phyloP scores from a whole-genome alignment of 1,140 invertebrate genomes.

The Branchinecta lynchi region DNA sequence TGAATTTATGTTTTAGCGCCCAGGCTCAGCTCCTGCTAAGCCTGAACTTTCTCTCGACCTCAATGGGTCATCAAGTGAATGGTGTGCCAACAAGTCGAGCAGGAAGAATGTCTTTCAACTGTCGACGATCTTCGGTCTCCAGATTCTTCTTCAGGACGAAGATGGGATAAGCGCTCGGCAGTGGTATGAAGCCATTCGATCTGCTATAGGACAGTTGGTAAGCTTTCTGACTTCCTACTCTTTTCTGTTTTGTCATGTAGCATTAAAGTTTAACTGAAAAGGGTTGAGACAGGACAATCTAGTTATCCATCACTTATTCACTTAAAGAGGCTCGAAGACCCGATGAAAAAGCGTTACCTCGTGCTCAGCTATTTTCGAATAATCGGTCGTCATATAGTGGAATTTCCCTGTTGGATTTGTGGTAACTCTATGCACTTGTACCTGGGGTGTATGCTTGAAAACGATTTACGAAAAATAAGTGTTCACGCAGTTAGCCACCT shows the following conservation, averaged over 20 bases:
- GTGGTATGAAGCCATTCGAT: slow-evolving; percentile 39
- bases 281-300: too few species aligned
- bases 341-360: too few species aligned
- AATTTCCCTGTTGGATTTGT: too few species aligned
- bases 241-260: not conserved
- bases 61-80: slow-evolving; percentile 37
- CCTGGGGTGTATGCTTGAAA: too few species aligned
- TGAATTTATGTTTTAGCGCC: not conserved
- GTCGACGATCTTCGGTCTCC: slow-evolving; percentile 36
- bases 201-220: slow-evolving; percentile 35
- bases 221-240: slow-evolving; percentile 16
- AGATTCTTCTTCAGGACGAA: slow-evolving; percentile 42
- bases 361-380: too few species aligned
- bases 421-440: too few species aligned
- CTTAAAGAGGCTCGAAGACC: too few species aligned
- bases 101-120: slow-evolving; percentile 44
- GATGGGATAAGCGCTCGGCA: slow-evolving; percentile 32
- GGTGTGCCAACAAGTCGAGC: slow-evolving; percentile 39
- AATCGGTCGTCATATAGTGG: too few species aligned
- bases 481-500: too few species aligned
- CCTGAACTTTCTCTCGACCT: slow-evolving; percentile 42
- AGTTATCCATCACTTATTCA: too few species aligned
- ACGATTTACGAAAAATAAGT: too few species aligned
- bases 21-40: slow-evolving; percentile 26
- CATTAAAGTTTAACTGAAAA: not conserved